Conservation (phyloP, 2,113 vertebrate species). For the Alethe castanea region DNA sequence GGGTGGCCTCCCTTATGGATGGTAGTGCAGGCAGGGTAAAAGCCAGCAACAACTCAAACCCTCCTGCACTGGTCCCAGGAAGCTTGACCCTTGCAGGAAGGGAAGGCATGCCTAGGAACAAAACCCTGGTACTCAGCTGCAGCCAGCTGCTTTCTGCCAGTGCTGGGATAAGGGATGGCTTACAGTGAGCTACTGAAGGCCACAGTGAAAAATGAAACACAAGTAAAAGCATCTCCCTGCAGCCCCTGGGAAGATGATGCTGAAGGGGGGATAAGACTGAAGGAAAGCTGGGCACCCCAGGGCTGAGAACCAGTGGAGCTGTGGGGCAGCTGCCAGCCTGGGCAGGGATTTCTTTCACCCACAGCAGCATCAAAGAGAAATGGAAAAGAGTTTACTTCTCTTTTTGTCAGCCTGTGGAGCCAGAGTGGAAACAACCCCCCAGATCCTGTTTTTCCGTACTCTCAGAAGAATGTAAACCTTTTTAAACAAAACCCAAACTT, state of each 20-base stretch:
- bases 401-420: background rate
- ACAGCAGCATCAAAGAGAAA: background rate
- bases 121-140: background rate
- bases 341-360: background rate
- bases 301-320: accelerated
- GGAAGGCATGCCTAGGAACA: background rate
- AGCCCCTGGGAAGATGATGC: background rate
- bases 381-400: conserved; percentile 6
- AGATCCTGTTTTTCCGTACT: background rate
- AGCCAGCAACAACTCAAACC: background rate
- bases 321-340: background rate
- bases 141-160: background rate
- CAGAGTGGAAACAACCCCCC: background rate
- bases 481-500: background rate
- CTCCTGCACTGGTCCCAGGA: background rate
- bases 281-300: background rate
- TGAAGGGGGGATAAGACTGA: background rate
- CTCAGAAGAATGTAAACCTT: conserved; percentile 44
- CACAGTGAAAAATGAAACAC: background rate
- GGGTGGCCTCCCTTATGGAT: background rate
- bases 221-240: accelerated
- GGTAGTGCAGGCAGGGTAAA: background rate
- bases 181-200: background rate
- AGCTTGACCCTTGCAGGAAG: background rate
- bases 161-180: background rate